Base-by-base conservation (phyloP, 2,888 invertebrate species). In the Argyresthia albistria region DNA sequence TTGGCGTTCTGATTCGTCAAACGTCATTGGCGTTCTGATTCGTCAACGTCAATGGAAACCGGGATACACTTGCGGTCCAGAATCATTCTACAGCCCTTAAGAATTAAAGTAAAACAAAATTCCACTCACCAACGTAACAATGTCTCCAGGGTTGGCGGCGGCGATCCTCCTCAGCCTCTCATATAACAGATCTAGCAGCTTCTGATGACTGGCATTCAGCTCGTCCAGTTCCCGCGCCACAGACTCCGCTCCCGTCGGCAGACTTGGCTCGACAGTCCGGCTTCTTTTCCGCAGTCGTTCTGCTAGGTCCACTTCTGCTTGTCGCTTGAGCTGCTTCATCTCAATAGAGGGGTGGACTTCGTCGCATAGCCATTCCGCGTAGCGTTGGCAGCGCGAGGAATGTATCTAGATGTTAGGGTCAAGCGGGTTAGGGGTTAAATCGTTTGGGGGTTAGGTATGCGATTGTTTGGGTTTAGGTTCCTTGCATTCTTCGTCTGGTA, bases 311-410 rank as follows among this genome's bases (percentile, higher is more conserved):
- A 79, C 62, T 35, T 84, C 84, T 0, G 82, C 82, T 56, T 83
- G 83, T 0, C 86, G 70, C 53, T 70, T 72, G n/a, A 86, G 62
- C 50, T 83, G 84, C 14, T 77, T 72, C 67, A 75, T 75, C 82
- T 95, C 95, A 71, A 95, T 76, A 54, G 94, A 94, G 2, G 95
- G 95, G 68, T 95, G 95, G 51, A 93, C 90, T 66, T 95, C 95
- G 68, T 93, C 93, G 76, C 97, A 91, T 60, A 97, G 89, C 82
- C 91, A 91, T 67, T 95, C 95, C 58, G 92, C 90, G 89, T 94
- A 97, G 60, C 93, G 92, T 81, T 94, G 93, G 76, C 96, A 92
- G 70, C 94, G 91, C 73, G 93, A 92, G 77, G 95, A 93, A 90
- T 95, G 95, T 75, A 94, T 95, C 96, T 96, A 92, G 53, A 76